Conservation (phyloP, 2,113 vertebrate genomes). For the Hemiscyllium ocellatum region DNA sequence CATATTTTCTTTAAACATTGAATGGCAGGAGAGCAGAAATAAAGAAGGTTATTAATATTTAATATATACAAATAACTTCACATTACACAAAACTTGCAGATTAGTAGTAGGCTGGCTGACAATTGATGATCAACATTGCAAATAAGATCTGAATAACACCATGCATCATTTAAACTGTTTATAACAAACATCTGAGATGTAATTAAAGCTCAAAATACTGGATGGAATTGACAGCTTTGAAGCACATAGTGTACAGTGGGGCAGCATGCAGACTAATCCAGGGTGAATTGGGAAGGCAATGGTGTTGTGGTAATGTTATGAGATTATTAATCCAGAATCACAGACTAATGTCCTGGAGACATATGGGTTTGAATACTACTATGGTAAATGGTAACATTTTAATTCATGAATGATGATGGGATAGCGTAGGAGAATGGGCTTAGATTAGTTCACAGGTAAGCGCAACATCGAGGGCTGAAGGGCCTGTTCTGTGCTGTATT, state of each 20-base stretch:
- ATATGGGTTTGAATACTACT: too few relatives aligned
- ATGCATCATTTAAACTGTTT: not conserved
- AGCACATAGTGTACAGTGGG: not conserved
- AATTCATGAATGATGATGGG: too few relatives aligned
- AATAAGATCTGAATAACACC: not conserved
- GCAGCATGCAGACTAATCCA: not conserved
- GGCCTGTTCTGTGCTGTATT: too few relatives aligned
- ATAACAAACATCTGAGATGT: not conserved
- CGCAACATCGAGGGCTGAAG: too few relatives aligned
- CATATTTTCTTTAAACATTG: not conserved
- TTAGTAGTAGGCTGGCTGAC: not conserved
- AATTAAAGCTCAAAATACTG: not conserved
- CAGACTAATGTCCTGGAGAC: too few relatives aligned
- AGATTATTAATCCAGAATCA: too few relatives aligned
- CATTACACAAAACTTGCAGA: not conserved
- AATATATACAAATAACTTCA: not conserved
- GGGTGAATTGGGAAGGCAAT: not conserved
- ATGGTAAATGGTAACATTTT: too few relatives aligned
- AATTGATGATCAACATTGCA: not conserved
- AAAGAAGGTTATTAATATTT: too few relatives aligned
- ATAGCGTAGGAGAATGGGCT: too few relatives aligned
- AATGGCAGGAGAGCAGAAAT: not conserved
- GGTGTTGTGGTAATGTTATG: too few relatives aligned
- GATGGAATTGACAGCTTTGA: not conserved
- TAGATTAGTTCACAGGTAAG: too few relatives aligned